phyloP scores from a whole-genome alignment of 2,888 invertebrate species.

The Carabus problematicus region DNA sequence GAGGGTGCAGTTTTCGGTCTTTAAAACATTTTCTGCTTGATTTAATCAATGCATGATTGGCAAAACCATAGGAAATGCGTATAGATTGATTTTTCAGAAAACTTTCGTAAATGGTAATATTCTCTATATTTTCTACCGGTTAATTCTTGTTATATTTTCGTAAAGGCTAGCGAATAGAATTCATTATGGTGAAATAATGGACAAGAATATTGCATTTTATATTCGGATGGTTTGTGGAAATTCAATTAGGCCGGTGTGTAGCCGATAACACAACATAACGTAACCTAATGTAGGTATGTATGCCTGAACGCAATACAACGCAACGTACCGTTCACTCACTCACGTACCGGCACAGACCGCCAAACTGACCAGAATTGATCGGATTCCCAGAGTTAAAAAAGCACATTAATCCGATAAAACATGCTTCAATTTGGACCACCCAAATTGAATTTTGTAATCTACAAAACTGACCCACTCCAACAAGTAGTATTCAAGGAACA shows the following conservation, averaged over 20 bases:
- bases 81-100: no score
- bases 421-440: slow-evolving; percentile 38
- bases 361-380: slow-evolving; percentile 32
- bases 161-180: no score
- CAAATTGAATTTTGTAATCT: slow-evolving; percentile 40
- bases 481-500: slow-evolving; percentile 23
- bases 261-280: slow-evolving; percentile 3
- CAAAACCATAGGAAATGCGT: no score
- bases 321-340: no score
- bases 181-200: no score
- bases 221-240: not conserved
- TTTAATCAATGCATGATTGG: no score
- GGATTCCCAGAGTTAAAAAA: slow-evolving; percentile 29
- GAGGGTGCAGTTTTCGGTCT: no score
- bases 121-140: no score
- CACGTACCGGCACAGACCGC: slow-evolving; percentile 2
- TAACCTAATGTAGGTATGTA: not conserved
- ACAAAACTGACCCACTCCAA: slow-evolving; percentile 30
- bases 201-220: not conserved
- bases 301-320: no score
- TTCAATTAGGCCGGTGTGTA: slow-evolving; percentile 3
- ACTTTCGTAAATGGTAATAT: no score
- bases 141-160: no score
- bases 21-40: no score
- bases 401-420: slow-evolving; percentile 38